Evolutionary conservation across 2,113 vertebrate species (phyloP).

Genomic region (Sigmodon hispidus): DNA sequence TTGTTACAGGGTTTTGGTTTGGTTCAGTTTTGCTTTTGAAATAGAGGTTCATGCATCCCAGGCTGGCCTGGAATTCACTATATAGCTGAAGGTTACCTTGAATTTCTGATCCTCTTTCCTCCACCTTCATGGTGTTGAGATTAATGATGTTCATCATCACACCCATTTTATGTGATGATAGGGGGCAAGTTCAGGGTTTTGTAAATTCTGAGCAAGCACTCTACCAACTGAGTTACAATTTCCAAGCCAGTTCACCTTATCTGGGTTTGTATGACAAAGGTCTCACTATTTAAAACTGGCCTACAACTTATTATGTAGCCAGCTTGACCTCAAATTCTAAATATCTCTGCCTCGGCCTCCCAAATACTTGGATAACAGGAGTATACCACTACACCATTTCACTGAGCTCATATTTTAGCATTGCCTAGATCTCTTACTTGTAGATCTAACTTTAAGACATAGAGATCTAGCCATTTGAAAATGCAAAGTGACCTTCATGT

Average conservation of each 20-base stretch:
- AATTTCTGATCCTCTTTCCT: not conserved
- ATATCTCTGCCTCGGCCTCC: not conserved
- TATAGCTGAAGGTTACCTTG: too few relatives aligned
- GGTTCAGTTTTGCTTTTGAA: not conserved
- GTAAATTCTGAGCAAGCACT: not conserved
- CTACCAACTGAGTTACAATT: not conserved
- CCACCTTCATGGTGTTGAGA: not conserved
- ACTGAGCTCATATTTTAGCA: not conserved
- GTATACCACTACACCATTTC: not conserved
- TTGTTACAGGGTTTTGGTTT: not conserved
- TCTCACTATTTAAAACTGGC: not conserved
- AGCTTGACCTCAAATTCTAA: not conserved
- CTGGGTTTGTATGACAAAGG: not conserved
- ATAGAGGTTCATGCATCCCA: not conserved
- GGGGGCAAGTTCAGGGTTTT: not conserved
- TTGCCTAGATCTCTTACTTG: not conserved
- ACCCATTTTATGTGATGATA: not conserved
- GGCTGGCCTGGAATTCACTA: not conserved
- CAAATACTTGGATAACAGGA: not conserved
- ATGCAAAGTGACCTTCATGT: not conserved
- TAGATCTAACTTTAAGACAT: slow-evolving; percentile 30
- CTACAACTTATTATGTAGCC: not conserved
- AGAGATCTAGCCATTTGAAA: not conserved
- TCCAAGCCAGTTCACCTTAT: not conserved
- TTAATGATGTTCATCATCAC: not conserved